Conservation (phyloP, 2,797 vertebrate species). For the Sebastes miniatus region DNA sequence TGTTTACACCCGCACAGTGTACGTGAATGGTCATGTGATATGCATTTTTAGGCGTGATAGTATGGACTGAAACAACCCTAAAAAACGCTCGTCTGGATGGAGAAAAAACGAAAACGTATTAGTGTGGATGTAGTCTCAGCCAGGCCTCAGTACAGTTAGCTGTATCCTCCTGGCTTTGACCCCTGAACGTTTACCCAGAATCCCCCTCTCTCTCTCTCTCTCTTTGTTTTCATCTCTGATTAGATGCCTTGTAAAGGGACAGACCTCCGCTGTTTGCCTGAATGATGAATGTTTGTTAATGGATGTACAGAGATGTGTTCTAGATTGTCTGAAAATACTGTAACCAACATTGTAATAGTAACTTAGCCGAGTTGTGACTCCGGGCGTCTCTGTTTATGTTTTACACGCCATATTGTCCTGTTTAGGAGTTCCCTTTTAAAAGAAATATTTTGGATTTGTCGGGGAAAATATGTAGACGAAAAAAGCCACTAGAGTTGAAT, state of each 20-base stretch:
- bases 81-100: no score
- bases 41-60: accelerated
- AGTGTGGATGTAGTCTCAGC: neutral
- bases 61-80: no score
- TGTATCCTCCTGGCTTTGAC: constrained; percentile 42
- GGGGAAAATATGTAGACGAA: neutral
- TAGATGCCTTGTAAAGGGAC: constrained; percentile 63
- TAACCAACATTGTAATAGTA: constrained; percentile 34
- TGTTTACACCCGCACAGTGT: no score
- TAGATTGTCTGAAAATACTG: constrained; percentile 63
- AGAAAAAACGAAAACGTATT: no score
- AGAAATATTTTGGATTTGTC: constrained; percentile 33
- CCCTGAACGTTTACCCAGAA: constrained; percentile 29
- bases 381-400: neutral
- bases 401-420: constrained; percentile 2
- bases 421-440: constrained; percentile 27
- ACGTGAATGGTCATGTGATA: no score
- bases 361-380: constrained; percentile 37
- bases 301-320: constrained; percentile 70
- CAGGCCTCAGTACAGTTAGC: constrained; percentile 25
- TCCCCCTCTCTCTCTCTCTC: neutral
- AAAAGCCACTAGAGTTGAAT: constrained; percentile 35
- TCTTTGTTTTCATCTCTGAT: constrained; percentile 38
- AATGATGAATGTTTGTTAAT: constrained; percentile 71
- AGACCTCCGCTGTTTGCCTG: constrained; percentile 44